Evolutionary conservation across 1,140 invertebrate genomes (phyloP).

Genomic region (Drosophila burlai): DNA sequence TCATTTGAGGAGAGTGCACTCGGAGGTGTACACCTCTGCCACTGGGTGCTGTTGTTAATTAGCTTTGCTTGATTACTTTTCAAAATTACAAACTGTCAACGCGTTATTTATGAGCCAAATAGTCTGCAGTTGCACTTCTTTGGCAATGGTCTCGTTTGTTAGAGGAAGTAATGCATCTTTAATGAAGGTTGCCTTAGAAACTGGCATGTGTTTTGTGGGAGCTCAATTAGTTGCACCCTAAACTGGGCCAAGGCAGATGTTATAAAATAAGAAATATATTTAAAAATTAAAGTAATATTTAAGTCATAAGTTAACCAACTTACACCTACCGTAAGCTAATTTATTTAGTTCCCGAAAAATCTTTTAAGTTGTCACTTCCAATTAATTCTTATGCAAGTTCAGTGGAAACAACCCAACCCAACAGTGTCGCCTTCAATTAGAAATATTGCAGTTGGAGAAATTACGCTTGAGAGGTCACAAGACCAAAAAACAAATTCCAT

Average conservation of each 20-base stretch:
- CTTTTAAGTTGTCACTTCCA: neutral
- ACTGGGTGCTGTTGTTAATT: constrained; percentile 67
- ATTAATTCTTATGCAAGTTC: constrained; percentile 9
- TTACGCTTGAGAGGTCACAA: constrained; percentile 26
- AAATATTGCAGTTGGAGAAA: constrained; percentile 14
- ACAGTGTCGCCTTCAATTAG: constrained; percentile 61
- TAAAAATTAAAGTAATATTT: neutral
- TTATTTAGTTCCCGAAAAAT: neutral
- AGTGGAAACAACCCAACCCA: constrained; percentile 15
- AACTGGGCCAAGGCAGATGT: neutral
- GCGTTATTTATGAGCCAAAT: constrained; percentile 72
- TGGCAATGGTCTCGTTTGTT: neutral
- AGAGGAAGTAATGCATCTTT: constrained; percentile 46
- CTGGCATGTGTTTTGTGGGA: constrained; percentile 43
- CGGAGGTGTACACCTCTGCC: constrained; percentile 43
- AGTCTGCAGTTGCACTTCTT: constrained; percentile 53
- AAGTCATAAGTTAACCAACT: neutral
- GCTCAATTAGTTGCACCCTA: constrained; percentile 8
- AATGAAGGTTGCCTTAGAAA: constrained; percentile 28
- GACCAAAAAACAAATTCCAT: constrained; percentile 56
- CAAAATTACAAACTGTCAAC: constrained; percentile 82
- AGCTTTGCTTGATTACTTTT: constrained; percentile 80
- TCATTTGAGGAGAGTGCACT: constrained; percentile 32
- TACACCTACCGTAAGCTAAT: neutral
- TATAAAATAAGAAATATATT: neutral